Evolutionary conservation across 2,113 vertebrate species (phyloP).

Genomic region (Elaphurus davidianus): DNA sequence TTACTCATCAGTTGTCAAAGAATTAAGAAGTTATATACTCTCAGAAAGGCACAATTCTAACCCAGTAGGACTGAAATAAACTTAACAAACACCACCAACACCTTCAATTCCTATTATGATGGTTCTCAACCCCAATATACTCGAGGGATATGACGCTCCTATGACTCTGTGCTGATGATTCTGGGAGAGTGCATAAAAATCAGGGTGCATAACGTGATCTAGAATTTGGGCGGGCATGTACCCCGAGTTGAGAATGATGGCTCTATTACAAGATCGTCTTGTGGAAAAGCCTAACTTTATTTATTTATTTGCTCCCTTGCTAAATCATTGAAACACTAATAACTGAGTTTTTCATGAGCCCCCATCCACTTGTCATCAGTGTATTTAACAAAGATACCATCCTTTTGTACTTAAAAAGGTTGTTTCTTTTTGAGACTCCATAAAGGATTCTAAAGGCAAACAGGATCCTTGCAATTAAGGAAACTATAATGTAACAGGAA

Average conservation of each 20-base stretch:
- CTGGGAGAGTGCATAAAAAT: neutral
- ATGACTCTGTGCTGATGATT: neutral
- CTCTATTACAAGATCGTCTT: neutral
- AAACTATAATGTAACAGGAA: neutral
- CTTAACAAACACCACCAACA: neutral
- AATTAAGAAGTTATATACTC: neutral
- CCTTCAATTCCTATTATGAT: neutral
- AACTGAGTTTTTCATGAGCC: neutral
- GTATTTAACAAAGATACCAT: neutral
- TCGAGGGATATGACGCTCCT: neutral
- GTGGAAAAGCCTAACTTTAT: neutral
- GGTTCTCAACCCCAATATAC: neutral
- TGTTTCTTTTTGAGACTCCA: neutral
- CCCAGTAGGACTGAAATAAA: neutral
- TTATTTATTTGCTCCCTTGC: neutral
- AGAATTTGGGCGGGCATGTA: neutral
- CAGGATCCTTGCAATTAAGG: neutral
- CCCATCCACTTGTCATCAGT: neutral
- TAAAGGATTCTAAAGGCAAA: neutral
- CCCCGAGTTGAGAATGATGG: neutral
- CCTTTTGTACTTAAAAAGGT: neutral
- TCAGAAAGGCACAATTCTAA: neutral
- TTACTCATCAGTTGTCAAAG: neutral
- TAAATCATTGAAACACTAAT: neutral
- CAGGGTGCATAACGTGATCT: too few species aligned